phyloP scores from a whole-genome alignment of 2,888 invertebrate genomes.

The Drosophila tanythrix region DNA sequence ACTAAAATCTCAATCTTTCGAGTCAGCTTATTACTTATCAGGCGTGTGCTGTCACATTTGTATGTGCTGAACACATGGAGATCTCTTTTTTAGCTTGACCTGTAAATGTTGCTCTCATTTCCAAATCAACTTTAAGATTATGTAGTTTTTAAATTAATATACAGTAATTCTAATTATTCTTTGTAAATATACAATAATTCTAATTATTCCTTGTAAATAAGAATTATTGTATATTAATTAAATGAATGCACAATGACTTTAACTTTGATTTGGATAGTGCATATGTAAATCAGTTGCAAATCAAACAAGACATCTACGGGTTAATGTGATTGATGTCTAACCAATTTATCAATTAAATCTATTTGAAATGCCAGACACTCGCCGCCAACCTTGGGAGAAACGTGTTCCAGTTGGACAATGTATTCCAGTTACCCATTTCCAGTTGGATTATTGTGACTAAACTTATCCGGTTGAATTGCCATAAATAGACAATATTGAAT shows the following conservation, averaged over 20 bases:
- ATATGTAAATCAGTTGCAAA: conserved; percentile 36
- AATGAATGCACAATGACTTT: conserved; percentile 27
- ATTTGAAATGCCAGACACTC: conserved; percentile 51
- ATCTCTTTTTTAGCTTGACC: background rate
- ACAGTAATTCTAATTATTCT: background rate
- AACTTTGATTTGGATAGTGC: conserved; percentile 22
- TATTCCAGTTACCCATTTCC: conserved; percentile 13
- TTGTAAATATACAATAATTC: background rate
- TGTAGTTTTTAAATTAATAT: background rate
- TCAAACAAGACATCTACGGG: conserved; percentile 21
- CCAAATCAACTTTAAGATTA: no score
- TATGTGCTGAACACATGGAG: conserved; percentile 8
- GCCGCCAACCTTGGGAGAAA: conserved; percentile 15
- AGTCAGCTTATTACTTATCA: conserved; percentile 31
- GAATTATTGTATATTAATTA: background rate
- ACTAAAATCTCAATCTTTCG: conserved; percentile 48
- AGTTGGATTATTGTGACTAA: conserved; percentile 15
- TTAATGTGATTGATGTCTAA: conserved; percentile 32
- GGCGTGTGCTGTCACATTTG: conserved; percentile 6
- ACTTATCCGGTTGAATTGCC: background rate
- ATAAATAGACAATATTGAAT: conserved; percentile 9
- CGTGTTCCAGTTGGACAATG: conserved; percentile 2
- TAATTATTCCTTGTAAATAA: background rate
- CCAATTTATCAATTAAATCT: conserved; percentile 54
- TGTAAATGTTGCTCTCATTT: background rate